phyloP scores from a whole-genome alignment of 2,113 vertebrate genomes.

The Neopipo cinnamomea region DNA sequence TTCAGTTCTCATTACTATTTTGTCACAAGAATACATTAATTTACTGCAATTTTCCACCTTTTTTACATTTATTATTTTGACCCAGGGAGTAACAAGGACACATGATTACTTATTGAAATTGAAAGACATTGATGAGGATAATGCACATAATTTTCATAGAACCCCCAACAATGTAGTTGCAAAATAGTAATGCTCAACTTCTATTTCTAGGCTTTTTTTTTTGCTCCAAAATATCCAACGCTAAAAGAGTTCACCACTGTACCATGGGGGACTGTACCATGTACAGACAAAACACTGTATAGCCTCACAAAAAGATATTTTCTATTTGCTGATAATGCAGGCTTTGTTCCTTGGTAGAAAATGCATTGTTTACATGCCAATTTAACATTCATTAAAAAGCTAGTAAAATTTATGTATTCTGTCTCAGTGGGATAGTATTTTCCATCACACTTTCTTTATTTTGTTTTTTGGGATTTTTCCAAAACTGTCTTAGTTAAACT shows the following conservation, averaged over 20 bases:
- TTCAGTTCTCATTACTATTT: constrained; percentile 1
- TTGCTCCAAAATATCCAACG: not conserved
- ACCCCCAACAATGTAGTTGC: not conserved
- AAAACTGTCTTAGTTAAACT: not conserved
- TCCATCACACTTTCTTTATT: not conserved
- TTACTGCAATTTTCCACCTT: not conserved
- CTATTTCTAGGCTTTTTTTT: not conserved
- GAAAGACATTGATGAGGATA: not conserved
- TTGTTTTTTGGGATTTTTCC: not conserved
- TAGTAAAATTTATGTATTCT: not conserved
- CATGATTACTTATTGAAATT: constrained; percentile 3
- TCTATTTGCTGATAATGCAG: not conserved
- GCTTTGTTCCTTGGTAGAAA: not conserved
- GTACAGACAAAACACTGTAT: not conserved
- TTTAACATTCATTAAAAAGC: not conserved
- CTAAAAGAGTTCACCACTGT: not conserved
- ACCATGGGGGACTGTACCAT: not conserved
- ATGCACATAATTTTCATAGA: not conserved
- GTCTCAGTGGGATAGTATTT: not conserved
- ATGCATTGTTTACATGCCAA: not conserved
- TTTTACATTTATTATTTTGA: constrained; percentile 12
- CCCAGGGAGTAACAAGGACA: not conserved
- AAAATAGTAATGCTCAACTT: not conserved
- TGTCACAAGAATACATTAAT: not conserved
- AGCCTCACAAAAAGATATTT: not conserved